Base-by-base conservation (phyloP, 2,888 invertebrate species). In the Sericinus montela region DNA sequence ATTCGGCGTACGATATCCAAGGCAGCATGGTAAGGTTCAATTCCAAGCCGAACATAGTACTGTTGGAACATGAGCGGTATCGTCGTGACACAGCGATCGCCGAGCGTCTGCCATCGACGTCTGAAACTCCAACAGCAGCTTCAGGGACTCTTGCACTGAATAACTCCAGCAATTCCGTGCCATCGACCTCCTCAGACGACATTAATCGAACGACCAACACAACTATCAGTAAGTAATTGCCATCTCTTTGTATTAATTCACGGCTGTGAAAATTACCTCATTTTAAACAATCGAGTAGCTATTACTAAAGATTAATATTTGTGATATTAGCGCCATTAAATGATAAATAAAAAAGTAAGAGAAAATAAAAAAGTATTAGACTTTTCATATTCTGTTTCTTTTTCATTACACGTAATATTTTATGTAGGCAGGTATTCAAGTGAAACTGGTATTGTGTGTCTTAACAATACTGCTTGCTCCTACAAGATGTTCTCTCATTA, bases 11-110 rank as follows among this genome's bases (percentile, higher is more conserved):
- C 35, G 35, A 28, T n/a, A 8, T 50, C n/a, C 35, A 45, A n/a
- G 40, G 40, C 29, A 23, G 30, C 28, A 30, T 45, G 23, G 40
- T 28, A 10, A 49, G 35, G 15, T 45, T 36, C 38, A 37, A 36
- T 15, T 16, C 38, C 35, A 42, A 36, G 15, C 55, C 53, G 13
- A 48, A 53, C 8, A 54, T 58, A 39, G 32, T 55, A 1, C 5
- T 52, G 9, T 51, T 53, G 37, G 48, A 57, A 25, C 51, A 58
- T 34, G 52, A 52, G 3, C 51, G 60, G 16, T 30, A 48, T 23
- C 56, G 57, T 3, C 57, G 62, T 13, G 57, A 58, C 15, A 55
- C 41, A 15, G 29, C 39, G 9, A 8, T 25, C 3, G n/a, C 19
- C 7, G 13, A 42, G 10, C 1, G 25, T 3, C 1, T 13, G 7